These are phyloP conservation scores for Noctua fimbriata DNA, from an alignment of 2,888 invertebrate species.

Conservation along the genomic window DNA sequence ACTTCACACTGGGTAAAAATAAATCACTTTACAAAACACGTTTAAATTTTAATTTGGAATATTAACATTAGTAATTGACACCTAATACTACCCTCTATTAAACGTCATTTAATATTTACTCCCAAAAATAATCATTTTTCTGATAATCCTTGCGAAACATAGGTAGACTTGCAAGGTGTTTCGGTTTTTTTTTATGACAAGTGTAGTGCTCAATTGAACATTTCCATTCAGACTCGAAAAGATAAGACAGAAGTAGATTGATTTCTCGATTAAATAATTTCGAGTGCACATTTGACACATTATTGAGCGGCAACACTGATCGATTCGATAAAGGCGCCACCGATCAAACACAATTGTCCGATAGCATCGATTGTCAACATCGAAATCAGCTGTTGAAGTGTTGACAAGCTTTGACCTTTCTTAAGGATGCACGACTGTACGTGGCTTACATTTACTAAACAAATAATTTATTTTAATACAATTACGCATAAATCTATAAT, in stretches of 20 bases:
- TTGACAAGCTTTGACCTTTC: constrained; percentile 8
- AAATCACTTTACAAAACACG: not conserved
- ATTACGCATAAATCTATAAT: not conserved
- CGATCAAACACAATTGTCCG: constrained; percentile 17
- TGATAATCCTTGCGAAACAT: not conserved
- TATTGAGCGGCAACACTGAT: constrained; percentile 21
- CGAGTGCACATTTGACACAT: constrained; percentile 19
- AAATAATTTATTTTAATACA: not conserved
- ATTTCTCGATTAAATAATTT: constrained; percentile 18
- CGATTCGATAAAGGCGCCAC: constrained; percentile 2
- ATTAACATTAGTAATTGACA: too few relatives aligned
- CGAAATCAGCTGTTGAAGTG: constrained; percentile 17
- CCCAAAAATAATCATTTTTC: not conserved
- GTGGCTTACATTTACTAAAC: not conserved
- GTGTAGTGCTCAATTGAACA: not conserved
- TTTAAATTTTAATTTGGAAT: not conserved
- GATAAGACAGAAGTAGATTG: constrained; percentile 2
- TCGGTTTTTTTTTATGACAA: not conserved
- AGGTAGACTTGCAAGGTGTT: not conserved
- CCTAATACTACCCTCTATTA: not conserved
- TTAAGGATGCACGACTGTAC: not conserved
- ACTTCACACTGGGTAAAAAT: not conserved
- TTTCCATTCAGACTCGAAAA: not conserved
- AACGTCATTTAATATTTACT: not conserved
- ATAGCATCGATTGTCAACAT: constrained; percentile 30